Conservation (phyloP, 2,797 vertebrate species). For the Gastrophryne carolinensis region DNA sequence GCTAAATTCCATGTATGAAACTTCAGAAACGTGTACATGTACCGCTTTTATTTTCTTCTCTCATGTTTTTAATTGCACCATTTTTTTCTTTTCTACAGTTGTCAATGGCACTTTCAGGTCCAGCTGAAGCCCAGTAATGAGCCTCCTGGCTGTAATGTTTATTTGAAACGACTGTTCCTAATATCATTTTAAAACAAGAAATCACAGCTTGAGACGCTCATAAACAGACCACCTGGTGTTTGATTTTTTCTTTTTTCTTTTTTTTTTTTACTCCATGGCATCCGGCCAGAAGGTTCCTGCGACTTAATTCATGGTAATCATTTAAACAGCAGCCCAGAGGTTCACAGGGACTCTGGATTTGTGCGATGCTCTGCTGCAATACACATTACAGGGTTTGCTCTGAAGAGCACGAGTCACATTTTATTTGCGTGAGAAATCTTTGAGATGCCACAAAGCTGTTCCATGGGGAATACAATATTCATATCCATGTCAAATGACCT, state of each 20-base stretch:
- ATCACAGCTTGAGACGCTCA: conserved; percentile 37
- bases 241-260: no score
- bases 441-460: conserved; percentile 30
- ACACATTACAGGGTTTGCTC: conserved; percentile 30
- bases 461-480: conserved; percentile 9
- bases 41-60: neutral
- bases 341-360: conserved; percentile 25
- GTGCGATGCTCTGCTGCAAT: conserved; percentile 30
- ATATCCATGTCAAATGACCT: conserved; percentile 8
- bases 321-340: conserved; percentile 41
- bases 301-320: conserved; percentile 49
- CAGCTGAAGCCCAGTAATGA: conserved; percentile 20
- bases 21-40: no score
- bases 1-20: no score
- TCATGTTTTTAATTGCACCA: neutral
- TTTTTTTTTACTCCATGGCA: conserved; percentile 19
- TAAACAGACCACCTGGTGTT: conserved; percentile 50
- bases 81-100: neutral
- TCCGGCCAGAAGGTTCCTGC: conserved; percentile 33
- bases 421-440: conserved; percentile 43
- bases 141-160: neutral
- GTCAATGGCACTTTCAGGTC: neutral
- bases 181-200: conserved; percentile 32
- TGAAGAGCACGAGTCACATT: conserved; percentile 23
- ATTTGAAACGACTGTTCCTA: conserved; percentile 31